Percentiles rank a stretch among this genome's conserved stretches.
These are phyloP conservation scores for Ramazzottius varieornatus DNA, from an alignment of 2,888 invertebrate species.

Conservation along the genomic window DNA sequence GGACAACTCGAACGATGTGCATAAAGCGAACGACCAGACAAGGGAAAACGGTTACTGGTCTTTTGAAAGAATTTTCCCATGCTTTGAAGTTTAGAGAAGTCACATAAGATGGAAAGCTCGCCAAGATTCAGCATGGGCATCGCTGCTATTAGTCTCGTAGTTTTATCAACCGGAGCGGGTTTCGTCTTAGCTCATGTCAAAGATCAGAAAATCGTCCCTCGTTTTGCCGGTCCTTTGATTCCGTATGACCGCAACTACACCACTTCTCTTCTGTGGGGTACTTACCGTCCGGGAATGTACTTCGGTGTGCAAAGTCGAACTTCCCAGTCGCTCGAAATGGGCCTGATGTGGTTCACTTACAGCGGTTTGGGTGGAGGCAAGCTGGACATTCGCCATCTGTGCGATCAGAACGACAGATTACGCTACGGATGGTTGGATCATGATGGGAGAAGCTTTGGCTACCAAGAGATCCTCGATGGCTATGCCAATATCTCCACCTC, in stretches of 20 bases:
- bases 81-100: too few relatives aligned
- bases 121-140: too few relatives aligned
- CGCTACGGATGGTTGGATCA: conserved; percentile 72
- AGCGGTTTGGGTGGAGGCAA: conserved; percentile 8
- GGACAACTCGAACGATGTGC: too few relatives aligned
- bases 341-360: conserved; percentile 74
- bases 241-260: neutral
- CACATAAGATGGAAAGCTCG: too few relatives aligned
- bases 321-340: neutral
- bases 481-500: conserved; percentile 49
- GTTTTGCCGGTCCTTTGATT: neutral
- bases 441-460: conserved; percentile 68
- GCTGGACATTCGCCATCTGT: conserved; percentile 44
- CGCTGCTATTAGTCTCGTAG: too few relatives aligned
- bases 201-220: neutral
- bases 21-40: too few relatives aligned
- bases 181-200: neutral
- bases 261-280: conserved; percentile 42
- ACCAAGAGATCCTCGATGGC: conserved; percentile 59
- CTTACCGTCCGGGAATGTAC: conserved; percentile 60
- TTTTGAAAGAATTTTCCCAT: too few relatives aligned
- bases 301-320: conserved; percentile 27
- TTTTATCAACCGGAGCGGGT: neutral
- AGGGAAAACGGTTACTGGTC: too few relatives aligned
- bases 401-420: conserved; percentile 57